Percentiles rank a stretch among this genome's conserved stretches.
Conservation (phyloP, 2,113 vertebrate genomes). For the Protobothrops flavoviridis region DNA sequence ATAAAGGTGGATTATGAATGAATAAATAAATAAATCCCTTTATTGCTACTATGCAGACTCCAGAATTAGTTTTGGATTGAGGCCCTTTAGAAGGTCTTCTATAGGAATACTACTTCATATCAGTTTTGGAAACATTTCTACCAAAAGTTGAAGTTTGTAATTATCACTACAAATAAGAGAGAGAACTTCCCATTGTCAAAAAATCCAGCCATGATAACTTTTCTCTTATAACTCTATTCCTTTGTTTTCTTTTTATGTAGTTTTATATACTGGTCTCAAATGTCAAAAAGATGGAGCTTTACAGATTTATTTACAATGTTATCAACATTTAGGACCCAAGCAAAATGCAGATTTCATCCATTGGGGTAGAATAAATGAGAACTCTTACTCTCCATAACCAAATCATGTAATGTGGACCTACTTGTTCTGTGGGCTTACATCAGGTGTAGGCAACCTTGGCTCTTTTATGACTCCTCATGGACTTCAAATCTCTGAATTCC, state of each 20-base stretch:
- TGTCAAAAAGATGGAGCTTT: neutral
- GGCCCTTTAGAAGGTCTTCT: neutral
- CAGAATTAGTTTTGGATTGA: neutral
- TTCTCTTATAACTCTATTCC: neutral
- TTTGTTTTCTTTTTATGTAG: neutral
- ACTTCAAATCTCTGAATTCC: no score
- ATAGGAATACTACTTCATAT: neutral
- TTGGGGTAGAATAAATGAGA: neutral
- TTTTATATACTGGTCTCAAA: neutral
- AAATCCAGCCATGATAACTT: neutral
- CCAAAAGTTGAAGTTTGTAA: neutral
- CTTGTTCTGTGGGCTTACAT: neutral
- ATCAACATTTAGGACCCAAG: neutral
- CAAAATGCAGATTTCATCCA: neutral
- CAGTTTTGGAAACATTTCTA: neutral
- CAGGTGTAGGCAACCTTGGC: neutral
- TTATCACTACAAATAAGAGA: neutral
- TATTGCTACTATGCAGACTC: neutral
- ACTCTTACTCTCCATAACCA: neutral
- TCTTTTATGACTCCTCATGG: no score
- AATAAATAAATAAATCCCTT: neutral
- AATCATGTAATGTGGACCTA: neutral
- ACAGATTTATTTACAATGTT: neutral
- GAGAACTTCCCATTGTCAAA: neutral
- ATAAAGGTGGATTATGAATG: neutral